A percentile compares a stretch with the other conserved stretches of the same genome.
These are phyloP conservation scores for Chirona hameri DNA, from an alignment of 2,888 invertebrate genomes.

Conservation along the genomic window DNA sequence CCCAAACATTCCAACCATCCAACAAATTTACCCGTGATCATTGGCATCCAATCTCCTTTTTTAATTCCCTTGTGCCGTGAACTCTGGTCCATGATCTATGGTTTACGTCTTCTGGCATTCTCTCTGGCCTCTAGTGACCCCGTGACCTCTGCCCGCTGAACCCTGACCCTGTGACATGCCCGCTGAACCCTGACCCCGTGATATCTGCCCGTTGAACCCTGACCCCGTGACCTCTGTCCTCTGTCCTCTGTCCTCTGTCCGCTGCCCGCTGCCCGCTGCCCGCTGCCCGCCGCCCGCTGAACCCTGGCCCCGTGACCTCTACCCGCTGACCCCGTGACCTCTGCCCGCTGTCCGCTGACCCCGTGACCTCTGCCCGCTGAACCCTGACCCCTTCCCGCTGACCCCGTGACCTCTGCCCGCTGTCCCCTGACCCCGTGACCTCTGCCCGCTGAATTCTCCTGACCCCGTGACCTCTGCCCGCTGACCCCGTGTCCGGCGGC, in stretches of 20 bases:
- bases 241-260: no score
- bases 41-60: no score
- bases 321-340: background rate
- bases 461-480: background rate
- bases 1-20: no score
- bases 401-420: background rate
- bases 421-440: background rate
- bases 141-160: background rate
- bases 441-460: background rate
- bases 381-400: background rate
- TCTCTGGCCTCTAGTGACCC: background rate
- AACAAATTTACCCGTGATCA: no score
- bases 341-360: no score
- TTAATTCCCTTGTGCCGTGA: background rate
- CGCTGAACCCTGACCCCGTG: background rate
- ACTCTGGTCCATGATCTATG: background rate
- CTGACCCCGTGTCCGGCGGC: constrained; percentile 32
- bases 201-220: background rate
- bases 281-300: background rate
- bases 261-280: no score
- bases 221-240: background rate
- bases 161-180: background rate
- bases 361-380: no score
- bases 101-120: no score
- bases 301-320: no score